Evolutionary conservation across 2,888 invertebrate species (phyloP), one percentile per base, ranked within the genome.

Genomic region (Dryobotodes eremita): DNA sequence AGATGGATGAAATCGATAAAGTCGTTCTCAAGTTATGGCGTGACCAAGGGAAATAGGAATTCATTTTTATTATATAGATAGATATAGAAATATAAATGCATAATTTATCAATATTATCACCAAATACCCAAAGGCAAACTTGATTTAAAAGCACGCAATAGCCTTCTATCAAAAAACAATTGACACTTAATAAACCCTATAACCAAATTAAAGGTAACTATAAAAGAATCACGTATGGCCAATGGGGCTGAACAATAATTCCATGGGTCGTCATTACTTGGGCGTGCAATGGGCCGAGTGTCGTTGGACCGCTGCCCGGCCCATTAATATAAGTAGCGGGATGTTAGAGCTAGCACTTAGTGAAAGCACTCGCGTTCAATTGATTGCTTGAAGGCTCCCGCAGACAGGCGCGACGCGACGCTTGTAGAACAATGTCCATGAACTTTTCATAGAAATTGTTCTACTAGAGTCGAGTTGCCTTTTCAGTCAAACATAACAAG

Each of bases 321-420:
- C 90, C 91, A 93, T 93, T 93, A 93, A 90, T 90, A 91, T 89
- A 91, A 90, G 89, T 89, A 89, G 86, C 85, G 87, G 86, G 89
- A 88, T 90, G 91, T 91, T 92, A 93, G 90, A 89, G 90, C 84
- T 82, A 90, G 92, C 93, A 93, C 92, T 94, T 91, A 91, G 90
- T 88, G 88, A 86, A 90, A 90, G 89, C 91, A 89, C 90, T 90
- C 87, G 82, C 86, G 88, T 89, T 88, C 92, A 90, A 93, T 92
- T 94, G 93, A 93, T 94, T 92, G 90, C 91, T 90, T 84, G 82
- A 83, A 36, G 31, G 31, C 31, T 36, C 31, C 31, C 31, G 31
- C 31, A 36, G 31, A 36, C 31, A 36, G 31, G 1, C 31, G 1
- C 3, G 1, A 36, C 31, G 31, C 3, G 31, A 36, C 31, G 31